phyloP scores from a whole-genome alignment of 2,888 invertebrate species.

The Sminthurides aquaticus region DNA sequence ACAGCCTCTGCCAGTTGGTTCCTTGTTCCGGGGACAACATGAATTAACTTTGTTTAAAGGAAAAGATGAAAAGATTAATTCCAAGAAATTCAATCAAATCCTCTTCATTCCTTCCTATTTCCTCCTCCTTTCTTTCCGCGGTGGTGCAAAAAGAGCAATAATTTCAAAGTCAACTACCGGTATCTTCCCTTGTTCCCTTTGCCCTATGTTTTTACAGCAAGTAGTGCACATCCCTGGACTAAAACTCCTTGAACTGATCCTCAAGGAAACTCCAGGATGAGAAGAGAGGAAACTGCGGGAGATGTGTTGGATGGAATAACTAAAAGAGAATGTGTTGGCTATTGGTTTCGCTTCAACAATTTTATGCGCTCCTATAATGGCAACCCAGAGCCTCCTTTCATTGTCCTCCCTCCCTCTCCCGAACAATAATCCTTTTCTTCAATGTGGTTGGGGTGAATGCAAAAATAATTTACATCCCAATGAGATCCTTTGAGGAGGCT shows the following conservation, averaged over 20 bases:
- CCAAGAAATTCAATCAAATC: slow-evolving; percentile 23
- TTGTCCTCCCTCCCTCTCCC: no score
- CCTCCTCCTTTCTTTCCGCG: not conserved
- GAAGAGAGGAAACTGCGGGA: not conserved
- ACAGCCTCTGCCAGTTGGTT: no score
- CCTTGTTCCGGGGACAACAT: not conserved
- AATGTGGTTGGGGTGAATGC: not conserved
- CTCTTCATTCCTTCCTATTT: not conserved
- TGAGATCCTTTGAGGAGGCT: not conserved
- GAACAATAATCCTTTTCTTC: not conserved
- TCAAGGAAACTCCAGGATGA: no score
- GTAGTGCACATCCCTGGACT: no score
- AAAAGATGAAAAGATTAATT: slow-evolving; percentile 4
- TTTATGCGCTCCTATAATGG: not conserved
- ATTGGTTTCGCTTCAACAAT: slow-evolving; percentile 18
- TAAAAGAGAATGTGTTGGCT: no score
- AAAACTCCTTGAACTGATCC: no score
- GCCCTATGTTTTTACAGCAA: no score
- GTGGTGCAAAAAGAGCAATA: no score
- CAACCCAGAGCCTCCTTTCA: not conserved
- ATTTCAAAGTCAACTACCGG: no score
- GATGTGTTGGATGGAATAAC: no score
- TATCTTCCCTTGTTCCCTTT: no score
- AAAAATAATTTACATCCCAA: not conserved
- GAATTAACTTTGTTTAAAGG: slow-evolving; percentile 13